Conservation (phyloP, 2,888 invertebrate genomes). For the Aleiodes testaceus region DNA sequence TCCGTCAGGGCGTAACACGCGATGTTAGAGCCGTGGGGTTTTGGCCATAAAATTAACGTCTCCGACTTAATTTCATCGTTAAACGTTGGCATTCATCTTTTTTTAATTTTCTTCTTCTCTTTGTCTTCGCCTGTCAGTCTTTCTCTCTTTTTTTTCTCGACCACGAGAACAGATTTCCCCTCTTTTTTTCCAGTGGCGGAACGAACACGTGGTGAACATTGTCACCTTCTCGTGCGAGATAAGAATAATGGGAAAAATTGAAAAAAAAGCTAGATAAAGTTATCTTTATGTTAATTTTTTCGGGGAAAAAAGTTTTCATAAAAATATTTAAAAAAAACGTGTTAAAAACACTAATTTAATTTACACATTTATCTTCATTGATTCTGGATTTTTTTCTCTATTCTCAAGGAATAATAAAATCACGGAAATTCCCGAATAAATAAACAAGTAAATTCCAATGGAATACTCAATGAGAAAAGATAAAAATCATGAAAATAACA, state of each 20-base stretch:
- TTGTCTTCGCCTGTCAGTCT: neutral
- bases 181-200: neutral
- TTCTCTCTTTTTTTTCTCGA: neutral
- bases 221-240: constrained; percentile 30
- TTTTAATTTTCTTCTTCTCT: constrained; percentile 12
- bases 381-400: too few species aligned
- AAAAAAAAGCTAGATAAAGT: constrained; percentile 23
- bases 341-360: too few species aligned
- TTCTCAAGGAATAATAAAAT: neutral
- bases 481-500: constrained; percentile 22
- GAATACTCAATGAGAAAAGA: constrained; percentile 34
- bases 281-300: constrained; percentile 31
- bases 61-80: constrained; percentile 48
- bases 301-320: neutral
- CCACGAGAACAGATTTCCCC: neutral
- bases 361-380: too few species aligned
- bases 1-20: constrained; percentile 47
- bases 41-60: constrained; percentile 46
- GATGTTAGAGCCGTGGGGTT: constrained; percentile 22
- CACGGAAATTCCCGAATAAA: neutral
- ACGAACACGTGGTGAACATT: constrained; percentile 28
- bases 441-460: neutral
- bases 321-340: neutral
- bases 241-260: constrained; percentile 25
- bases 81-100: constrained; percentile 26